Conservation (phyloP, 2,113 vertebrate species). For the Petaurus breviceps region DNA sequence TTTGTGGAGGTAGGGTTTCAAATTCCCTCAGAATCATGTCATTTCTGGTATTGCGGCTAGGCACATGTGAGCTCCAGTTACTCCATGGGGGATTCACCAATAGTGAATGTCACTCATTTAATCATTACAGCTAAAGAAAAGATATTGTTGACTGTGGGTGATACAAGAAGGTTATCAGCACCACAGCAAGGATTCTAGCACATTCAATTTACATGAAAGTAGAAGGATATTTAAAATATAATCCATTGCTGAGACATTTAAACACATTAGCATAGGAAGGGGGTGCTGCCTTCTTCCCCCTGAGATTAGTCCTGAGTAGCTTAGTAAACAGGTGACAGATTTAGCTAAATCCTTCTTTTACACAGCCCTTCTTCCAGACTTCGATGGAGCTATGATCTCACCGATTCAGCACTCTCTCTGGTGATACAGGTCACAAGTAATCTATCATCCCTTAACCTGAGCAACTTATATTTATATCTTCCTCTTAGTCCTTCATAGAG, state of each 20-base stretch:
- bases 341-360: conserved; percentile 14
- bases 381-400: not conserved
- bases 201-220: conserved; percentile 66
- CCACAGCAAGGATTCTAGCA: conserved; percentile 56
- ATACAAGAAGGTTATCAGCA: conserved; percentile 68
- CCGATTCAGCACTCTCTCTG: not conserved
- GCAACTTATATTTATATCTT: not conserved
- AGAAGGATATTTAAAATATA: conserved; percentile 57
- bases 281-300: not conserved
- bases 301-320: conserved; percentile 21
- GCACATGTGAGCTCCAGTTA: conserved; percentile 57
- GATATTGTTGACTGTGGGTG: conserved; percentile 72
- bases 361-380: not conserved
- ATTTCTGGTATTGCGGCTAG: conserved; percentile 71
- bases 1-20: conserved; percentile 81
- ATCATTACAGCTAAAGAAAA: conserved; percentile 75
- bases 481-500: not conserved
- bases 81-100: conserved; percentile 73
- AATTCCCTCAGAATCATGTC: conserved; percentile 81
- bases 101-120: conserved; percentile 74
- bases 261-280: conserved; percentile 59
- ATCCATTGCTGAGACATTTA: conserved; percentile 57
- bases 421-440: not conserved
- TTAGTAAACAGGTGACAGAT: conserved; percentile 45
- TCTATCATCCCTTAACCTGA: not conserved